Conservation (phyloP, 92 coral and sea anemone species). For the Umimayanthus chanpuru region DNA sequence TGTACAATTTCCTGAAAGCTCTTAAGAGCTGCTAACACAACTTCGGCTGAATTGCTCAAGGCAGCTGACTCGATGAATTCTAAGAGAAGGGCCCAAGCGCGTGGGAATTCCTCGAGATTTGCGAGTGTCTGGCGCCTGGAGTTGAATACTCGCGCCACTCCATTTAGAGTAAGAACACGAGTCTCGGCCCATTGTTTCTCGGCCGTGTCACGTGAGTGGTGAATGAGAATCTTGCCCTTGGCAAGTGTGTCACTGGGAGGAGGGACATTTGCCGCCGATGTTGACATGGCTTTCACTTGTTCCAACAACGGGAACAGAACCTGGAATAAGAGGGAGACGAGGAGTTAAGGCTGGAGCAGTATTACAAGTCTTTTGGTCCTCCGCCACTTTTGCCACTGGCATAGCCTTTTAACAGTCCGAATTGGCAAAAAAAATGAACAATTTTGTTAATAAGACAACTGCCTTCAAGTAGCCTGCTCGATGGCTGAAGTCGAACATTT, state of each 20-base stretch:
- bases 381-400: background rate
- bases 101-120: conserved; percentile 92
- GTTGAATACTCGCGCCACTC: conserved; percentile 99
- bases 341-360: background rate
- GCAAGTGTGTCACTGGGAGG: conserved; percentile 91
- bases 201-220: conserved; percentile 99
- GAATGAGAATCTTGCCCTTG: conserved; percentile 93
- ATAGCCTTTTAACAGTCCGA: background rate
- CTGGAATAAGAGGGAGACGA: conserved; percentile 28
- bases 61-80: conserved; percentile 98
- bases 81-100: conserved; percentile 97
- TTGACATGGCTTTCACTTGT: conserved; percentile 98
- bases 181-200: conserved; percentile 99
- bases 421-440: no score
- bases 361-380: background rate
- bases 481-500: no score
- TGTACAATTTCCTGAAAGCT: conserved; percentile 98
- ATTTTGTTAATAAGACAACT: no score
- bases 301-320: conserved; percentile 94
- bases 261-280: conserved; percentile 96
- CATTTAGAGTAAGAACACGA: conserved; percentile 91
- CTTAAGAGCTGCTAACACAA: conserved; percentile 93
- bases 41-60: conserved; percentile 95
- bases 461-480: no score
- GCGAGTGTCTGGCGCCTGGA: conserved; percentile 97